A percentile compares a stretch with the other conserved stretches of the same genome.
Evolutionary conservation across 1,140 invertebrate species (phyloP).

Genomic region (Penaeus vannamei): DNA sequence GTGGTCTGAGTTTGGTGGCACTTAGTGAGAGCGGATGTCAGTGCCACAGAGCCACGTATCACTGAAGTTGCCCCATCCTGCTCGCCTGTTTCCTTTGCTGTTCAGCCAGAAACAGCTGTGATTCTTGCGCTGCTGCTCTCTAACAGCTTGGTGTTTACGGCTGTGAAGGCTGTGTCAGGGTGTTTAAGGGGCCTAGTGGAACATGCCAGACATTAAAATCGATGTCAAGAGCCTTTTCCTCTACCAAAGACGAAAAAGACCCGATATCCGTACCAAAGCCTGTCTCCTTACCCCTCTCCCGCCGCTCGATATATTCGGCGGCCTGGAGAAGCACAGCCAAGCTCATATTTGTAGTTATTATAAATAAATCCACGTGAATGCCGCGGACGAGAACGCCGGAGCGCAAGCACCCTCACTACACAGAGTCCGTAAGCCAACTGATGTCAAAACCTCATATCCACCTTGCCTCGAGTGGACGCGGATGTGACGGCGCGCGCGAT

Average conservation of each 20-base stretch:
- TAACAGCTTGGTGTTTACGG: not conserved
- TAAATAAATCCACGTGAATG: slow-evolving; percentile 66
- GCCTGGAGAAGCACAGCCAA: slow-evolving; percentile 61
- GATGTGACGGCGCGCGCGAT: slow-evolving; percentile 36
- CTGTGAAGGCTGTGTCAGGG: slow-evolving; percentile 1
- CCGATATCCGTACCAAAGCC: not conserved
- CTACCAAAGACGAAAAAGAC: not conserved
- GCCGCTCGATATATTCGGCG: slow-evolving; percentile 63
- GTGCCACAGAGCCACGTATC: not conserved
- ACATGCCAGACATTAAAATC: slow-evolving; percentile 45
- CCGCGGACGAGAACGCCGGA: slow-evolving; percentile 61
- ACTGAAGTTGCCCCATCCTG: too few species aligned
- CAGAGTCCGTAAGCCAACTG: slow-evolving; percentile 60
- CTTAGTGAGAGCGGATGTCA: slow-evolving; percentile 20
- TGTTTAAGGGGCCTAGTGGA: not conserved
- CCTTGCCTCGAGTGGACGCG: slow-evolving; percentile 48
- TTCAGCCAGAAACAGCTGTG: too few species aligned
- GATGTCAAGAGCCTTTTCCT: slow-evolving; percentile 45
- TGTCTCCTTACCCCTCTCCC: slow-evolving; percentile 56
- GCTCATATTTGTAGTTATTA: slow-evolving; percentile 55
- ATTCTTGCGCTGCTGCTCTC: too few species aligned
- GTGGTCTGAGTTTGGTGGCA: too few species aligned
- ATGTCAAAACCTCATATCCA: slow-evolving; percentile 63
- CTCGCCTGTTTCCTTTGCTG: too few species aligned
- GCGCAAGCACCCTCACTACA: slow-evolving; percentile 58